Base-by-base conservation (phyloP, 2,797 vertebrate species). In the Rhyacichthys aspro region DNA sequence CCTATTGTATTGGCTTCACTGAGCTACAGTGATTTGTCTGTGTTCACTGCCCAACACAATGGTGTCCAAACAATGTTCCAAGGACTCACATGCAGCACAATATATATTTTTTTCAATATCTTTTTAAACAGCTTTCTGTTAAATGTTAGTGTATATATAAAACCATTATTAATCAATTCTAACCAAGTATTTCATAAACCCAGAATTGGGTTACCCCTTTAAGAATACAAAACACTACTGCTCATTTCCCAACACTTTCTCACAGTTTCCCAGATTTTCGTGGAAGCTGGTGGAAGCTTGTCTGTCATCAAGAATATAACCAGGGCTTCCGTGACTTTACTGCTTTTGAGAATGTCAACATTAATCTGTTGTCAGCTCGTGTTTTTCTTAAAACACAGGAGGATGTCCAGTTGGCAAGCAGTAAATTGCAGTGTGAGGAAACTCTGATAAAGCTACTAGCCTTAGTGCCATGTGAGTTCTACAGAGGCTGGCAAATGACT, bases 21-120 rank as follows among this genome's bases (percentile, higher is more conserved):
- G 50, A 66, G 59, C 79, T 50, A 61, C 76, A 33, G 67, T 59
- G 70, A 48, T 32, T 33, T 8, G 28, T 61, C 41, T 18, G 59
- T 28, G 61, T 67, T 43, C 55, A 52, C 75, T 46, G 77, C 65
- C 59, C 67, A 33, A 41, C 50, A 53, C 12, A 54, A n/a, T 17
- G 11, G 38, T 39, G 52, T 55, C 52, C 52, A 55, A 9, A 34
- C 28, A 12, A 12, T 43, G 23, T 43, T 15, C 41, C 14, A 32
- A 2, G 39, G 52, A 42, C 23, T 50, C 33, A 34, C 16, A 4
- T 23, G 19, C 19, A 23, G 19, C 19, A 47, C 18, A 11, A 46
- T 44, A 17, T 18, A 15, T 15, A 23, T 23, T n/a, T n/a, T n/a
- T n/a, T n/a, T n/a, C n/a, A n/a, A n/a, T n/a, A 23, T 23, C 5